Evolutionary conservation across 2,797 vertebrate species (phyloP), one percentile per base, ranked within the genome.

Genomic region (Acomys russatus): DNA sequence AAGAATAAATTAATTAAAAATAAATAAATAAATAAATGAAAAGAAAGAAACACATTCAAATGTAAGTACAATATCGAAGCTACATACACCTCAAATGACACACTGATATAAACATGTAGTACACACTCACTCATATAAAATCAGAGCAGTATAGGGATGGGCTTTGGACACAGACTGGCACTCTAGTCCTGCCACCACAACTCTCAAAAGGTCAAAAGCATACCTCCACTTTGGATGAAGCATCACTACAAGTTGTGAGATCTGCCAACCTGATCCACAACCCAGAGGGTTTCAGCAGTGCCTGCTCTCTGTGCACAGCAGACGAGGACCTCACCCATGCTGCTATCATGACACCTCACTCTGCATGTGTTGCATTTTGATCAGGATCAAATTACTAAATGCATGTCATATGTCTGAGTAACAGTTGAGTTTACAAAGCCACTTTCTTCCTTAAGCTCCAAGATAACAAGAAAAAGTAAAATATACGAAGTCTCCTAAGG

Each of bases 381-480:
- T n/a, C 14, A 88, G 54, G 38, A 66, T 59, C 18, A 92, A 91
- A 79, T 83, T 64, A 71, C 76, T 63, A 73, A 78, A 77, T n/a
- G 66, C 11, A 68, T 5, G 1, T n/a, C n/a, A 73, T 64, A 74
- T 56, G 83, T 85, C 76, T 82, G 76, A 85, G 61, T 82, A 91
- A 59, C 73, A 44, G 25, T 74, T 80, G 91, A 90, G 64, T 68
- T 56, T 30, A 4, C 12, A 61, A 88, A 64, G 74, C n/a, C 83
- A 33, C 15, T 51, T 74, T 70, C 83, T 92, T 76, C 66, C 93
- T 94, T 56, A 82, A 76, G 44, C 33, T 49, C 64, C 54, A 91
- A 82, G 6, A 76, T n/a, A 90, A 74, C 77, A 90, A 92, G 76
- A 68, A 94, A 87, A 71, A 87, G 66, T 70, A 49, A 91, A 96